Evolutionary conservation across 2,888 invertebrate genomes (phyloP).

Genomic region (Ormyrus thymus): DNA sequence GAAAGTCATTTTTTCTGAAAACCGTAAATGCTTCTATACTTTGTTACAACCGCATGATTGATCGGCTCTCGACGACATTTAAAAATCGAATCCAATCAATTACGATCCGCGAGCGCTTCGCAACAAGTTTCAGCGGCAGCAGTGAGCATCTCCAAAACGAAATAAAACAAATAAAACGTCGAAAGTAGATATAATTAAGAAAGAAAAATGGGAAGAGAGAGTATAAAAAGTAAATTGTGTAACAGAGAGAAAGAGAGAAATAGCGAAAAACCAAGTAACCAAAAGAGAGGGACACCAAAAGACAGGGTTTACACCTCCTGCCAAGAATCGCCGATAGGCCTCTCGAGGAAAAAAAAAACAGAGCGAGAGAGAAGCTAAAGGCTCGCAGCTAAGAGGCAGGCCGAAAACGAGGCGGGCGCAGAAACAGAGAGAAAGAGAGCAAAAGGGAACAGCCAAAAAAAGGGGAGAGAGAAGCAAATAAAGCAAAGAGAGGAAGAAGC

Average conservation of each 20-base stretch:
- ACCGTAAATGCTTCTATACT: no score
- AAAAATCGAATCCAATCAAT: no score
- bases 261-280: neutral
- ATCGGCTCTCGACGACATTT: no score
- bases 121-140: no score
- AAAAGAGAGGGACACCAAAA: neutral
- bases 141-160: conserved; percentile 19
- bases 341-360: neutral
- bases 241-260: neutral
- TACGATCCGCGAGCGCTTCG: no score
- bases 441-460: neutral
- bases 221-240: neutral
- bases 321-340: conserved; percentile 8
- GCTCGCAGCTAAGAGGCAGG: no score
- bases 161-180: neutral
- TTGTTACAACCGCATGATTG: no score
- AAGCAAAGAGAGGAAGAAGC: conserved; percentile 9
- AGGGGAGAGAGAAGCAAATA: conserved; percentile 6
- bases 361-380: neutral
- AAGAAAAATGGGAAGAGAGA: neutral
- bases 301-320: neutral
- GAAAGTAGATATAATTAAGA: neutral
- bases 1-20: neutral
- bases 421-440: no score
- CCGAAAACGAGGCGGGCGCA: no score